These are phyloP conservation scores for Sipha maydis DNA, from an alignment of 2,888 invertebrate species.

Conservation along the genomic window DNA sequence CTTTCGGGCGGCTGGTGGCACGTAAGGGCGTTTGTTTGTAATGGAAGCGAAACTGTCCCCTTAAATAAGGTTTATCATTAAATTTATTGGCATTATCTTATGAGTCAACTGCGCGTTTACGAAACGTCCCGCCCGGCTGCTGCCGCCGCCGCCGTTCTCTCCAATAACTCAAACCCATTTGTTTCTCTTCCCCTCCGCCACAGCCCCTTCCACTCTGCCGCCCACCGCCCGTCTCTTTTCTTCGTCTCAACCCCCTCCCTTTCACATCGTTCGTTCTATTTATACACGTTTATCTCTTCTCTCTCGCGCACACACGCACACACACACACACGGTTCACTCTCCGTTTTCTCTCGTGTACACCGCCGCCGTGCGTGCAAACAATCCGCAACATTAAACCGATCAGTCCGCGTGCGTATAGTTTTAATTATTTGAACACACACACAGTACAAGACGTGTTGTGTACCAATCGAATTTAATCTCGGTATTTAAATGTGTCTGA, in stretches of 20 bases:
- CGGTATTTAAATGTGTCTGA: conserved; percentile 44
- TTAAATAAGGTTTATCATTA: conserved; percentile 62
- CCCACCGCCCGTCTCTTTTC: neutral
- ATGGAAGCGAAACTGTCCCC: conserved; percentile 62
- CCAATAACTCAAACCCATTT: conserved; percentile 62
- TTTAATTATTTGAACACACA: conserved; percentile 61
- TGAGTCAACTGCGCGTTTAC: conserved; percentile 62
- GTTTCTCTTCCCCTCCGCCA: conserved; percentile 25
- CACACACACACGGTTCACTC: conserved; percentile 9
- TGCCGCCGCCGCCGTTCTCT: conserved; percentile 42
- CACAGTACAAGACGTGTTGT: conserved; percentile 48
- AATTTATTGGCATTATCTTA: conserved; percentile 62
- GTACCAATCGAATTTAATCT: conserved; percentile 60
- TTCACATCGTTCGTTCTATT: neutral
- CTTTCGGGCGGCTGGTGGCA: conserved; percentile 62
- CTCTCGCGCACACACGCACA: neutral
- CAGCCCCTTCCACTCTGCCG: neutral
- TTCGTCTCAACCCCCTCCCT: neutral
- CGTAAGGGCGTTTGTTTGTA: conserved; percentile 62
- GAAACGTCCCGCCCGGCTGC: conserved; percentile 60
- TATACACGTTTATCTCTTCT: neutral
- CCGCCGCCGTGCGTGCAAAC: conserved; percentile 48
- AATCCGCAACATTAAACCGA: conserved; percentile 59
- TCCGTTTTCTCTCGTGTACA: conserved; percentile 19
- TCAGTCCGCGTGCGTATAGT: conserved; percentile 45